phyloP scores from a whole-genome alignment of 2,797 vertebrate genomes.

The Enteromius viviparus region DNA sequence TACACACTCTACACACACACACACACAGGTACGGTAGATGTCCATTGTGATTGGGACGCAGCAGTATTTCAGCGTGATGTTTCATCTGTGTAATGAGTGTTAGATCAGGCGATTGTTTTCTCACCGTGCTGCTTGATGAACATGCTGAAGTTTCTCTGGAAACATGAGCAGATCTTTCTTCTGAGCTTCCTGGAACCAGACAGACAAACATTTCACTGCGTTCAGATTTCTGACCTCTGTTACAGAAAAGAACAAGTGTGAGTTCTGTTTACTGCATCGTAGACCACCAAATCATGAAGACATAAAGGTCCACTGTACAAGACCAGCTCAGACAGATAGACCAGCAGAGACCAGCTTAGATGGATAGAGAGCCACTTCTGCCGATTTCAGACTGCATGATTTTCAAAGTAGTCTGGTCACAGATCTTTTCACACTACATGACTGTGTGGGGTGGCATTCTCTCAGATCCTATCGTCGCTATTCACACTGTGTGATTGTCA shows the following conservation, averaged over 20 bases:
- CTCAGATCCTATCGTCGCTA: too few relatives aligned
- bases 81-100: background rate
- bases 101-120: background rate
- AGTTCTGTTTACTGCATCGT: background rate
- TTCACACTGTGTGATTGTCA: too few relatives aligned
- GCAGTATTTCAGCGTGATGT: background rate
- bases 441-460: too few relatives aligned
- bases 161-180: slow-evolving; percentile 91
- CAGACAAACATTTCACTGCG: slow-evolving; percentile 13
- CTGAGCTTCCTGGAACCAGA: slow-evolving; percentile 84
- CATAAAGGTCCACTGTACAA: too few relatives aligned
- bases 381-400: too few relatives aligned
- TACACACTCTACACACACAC: slow-evolving; percentile 79
- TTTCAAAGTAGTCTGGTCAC: too few relatives aligned
- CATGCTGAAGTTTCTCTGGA: slow-evolving; percentile 81
- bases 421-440: too few relatives aligned
- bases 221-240: background rate
- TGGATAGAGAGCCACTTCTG: too few relatives aligned
- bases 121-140: slow-evolving; percentile 87
- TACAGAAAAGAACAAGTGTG: background rate
- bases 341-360: too few relatives aligned
- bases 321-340: too few relatives aligned
- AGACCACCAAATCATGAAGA: background rate
- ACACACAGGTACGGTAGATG: slow-evolving; percentile 6
- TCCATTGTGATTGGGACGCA: background rate